Percentiles rank a stretch among this genome's conserved stretches.
Evolutionary conservation across 2,113 vertebrate species (phyloP).

Genomic region (Corydoras maculifer): DNA sequence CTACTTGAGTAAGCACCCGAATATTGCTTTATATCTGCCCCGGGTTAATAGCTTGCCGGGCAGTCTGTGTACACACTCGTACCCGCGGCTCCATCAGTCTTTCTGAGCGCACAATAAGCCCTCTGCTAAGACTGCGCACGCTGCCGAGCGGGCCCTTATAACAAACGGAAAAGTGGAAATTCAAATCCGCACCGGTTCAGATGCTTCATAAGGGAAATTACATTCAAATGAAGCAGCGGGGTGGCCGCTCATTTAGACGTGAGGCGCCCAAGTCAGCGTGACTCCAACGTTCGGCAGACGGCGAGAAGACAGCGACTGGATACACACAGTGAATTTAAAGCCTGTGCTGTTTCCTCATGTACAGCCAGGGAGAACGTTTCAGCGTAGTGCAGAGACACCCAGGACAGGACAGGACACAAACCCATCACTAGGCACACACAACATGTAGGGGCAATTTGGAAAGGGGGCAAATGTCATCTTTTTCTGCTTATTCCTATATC

Average conservation of each 20-base stretch:
- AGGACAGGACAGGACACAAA: too few relatives aligned
- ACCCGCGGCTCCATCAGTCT: neutral
- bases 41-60: constrained; percentile 12
- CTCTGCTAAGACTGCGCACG: constrained; percentile 18
- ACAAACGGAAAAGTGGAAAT: constrained; percentile 19
- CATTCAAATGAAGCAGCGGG: constrained; percentile 38
- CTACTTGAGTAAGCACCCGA: constrained; percentile 14
- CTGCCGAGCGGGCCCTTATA: constrained; percentile 16
- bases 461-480: too few relatives aligned
- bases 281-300: constrained; percentile 31
- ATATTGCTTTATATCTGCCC: constrained; percentile 8
- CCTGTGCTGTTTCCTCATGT: too few relatives aligned
- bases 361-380: too few relatives aligned
- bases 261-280: constrained; percentile 15
- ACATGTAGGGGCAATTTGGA: too few relatives aligned
- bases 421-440: too few relatives aligned
- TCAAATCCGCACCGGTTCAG: constrained; percentile 5
- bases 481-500: too few relatives aligned
- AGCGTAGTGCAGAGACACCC: too few relatives aligned
- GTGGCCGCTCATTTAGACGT: constrained; percentile 9
- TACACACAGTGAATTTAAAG: too few relatives aligned
- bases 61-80: constrained; percentile 1
- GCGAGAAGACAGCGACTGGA: constrained; percentile 11
- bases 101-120: neutral
- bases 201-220: constrained; percentile 32